A percentile compares a stretch with the other conserved stretches of the same genome.
Conservation (phyloP, 2,113 vertebrate genomes). For the Agapornis roseicollis region DNA sequence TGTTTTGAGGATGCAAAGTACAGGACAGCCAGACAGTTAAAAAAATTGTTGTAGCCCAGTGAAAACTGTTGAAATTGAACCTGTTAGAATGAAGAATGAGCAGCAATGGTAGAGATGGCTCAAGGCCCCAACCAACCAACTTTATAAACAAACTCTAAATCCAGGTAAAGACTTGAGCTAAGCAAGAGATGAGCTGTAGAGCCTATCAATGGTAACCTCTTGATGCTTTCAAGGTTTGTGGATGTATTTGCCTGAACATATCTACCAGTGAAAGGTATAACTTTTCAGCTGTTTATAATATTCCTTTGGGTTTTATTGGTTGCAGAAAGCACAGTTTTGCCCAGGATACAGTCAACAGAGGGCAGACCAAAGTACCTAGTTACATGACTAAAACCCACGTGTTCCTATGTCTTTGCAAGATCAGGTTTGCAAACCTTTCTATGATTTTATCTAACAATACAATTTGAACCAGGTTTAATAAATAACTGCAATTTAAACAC, state of each 20-base stretch:
- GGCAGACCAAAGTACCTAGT: background rate
- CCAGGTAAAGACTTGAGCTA: background rate
- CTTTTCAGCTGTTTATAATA: background rate
- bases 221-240: background rate
- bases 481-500: constrained; percentile 27
- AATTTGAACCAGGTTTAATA: constrained; percentile 2
- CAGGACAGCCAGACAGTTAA: background rate
- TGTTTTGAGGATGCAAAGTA: background rate
- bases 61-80: background rate
- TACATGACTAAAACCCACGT: background rate
- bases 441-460: background rate
- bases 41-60: background rate
- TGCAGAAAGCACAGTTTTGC: background rate
- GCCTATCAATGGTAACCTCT: background rate
- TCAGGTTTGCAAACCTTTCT: background rate
- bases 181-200: background rate
- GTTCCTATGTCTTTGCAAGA: background rate
- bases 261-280: background rate
- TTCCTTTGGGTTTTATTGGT: background rate
- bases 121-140: background rate
- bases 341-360: background rate
- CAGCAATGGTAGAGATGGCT: background rate
- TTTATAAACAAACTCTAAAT: background rate
- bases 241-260: background rate
- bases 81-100: background rate